These are phyloP conservation scores for Mirounga angustirostris DNA, from an alignment of 2,113 vertebrate genomes.

Conservation along the genomic window DNA sequence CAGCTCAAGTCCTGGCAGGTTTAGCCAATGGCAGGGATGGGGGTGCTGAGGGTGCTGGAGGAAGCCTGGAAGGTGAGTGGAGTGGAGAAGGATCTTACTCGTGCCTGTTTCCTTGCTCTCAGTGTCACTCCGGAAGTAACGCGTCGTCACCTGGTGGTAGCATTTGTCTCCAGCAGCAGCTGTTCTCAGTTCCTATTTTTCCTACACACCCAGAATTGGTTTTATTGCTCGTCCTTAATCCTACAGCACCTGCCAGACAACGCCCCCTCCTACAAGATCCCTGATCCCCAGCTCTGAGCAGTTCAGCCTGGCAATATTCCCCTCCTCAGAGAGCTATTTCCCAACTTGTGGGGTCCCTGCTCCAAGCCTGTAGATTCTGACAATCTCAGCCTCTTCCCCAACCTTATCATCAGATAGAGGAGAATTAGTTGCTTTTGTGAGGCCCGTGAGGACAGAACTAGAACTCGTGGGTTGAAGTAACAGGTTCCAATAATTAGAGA, in stretches of 20 bases:
- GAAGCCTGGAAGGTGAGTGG: neutral
- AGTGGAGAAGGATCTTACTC: neutral
- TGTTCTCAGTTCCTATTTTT: neutral
- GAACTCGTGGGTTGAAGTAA: neutral
- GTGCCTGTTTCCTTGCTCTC: neutral
- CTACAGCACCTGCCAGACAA: neutral
- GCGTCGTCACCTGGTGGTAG: no score
- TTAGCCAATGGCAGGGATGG: neutral
- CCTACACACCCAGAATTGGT: neutral
- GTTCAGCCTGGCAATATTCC: neutral
- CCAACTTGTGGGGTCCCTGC: neutral
- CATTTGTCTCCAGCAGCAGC: neutral
- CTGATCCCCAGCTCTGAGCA: neutral
- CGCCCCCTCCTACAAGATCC: neutral
- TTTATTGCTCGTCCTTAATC: neutral
- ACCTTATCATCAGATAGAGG: neutral
- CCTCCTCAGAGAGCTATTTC: neutral
- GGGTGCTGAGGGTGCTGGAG: neutral
- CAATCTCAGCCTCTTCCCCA: neutral
- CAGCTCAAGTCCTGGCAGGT: neutral
- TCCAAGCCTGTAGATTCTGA: neutral
- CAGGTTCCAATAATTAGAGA: neutral
- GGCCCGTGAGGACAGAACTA: neutral
- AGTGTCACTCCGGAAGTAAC: neutral
- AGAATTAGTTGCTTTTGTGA: neutral